phyloP scores from a whole-genome alignment of 2,113 vertebrate genomes.

The Chamaea fasciata region DNA sequence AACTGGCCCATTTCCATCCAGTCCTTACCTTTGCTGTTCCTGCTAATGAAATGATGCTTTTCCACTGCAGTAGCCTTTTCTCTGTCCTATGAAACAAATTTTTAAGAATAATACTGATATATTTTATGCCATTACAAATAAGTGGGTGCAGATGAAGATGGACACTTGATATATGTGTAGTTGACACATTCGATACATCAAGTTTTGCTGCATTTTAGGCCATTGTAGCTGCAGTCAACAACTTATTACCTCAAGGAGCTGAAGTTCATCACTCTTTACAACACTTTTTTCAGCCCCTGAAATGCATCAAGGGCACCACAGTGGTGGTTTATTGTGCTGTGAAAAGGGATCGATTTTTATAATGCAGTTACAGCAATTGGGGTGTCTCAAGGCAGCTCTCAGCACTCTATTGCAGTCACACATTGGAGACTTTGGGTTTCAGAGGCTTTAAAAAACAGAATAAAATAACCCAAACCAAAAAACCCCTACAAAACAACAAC shows the following conservation, averaged over 20 bases:
- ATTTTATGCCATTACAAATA: background rate
- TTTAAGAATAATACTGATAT: background rate
- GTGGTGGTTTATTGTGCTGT: background rate
- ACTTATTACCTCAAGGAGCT: background rate
- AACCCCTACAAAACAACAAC: background rate
- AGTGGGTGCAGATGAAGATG: background rate
- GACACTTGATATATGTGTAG: background rate
- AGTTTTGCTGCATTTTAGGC: background rate
- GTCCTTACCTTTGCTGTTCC: background rate
- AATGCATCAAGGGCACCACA: background rate
- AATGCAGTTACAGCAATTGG: background rate
- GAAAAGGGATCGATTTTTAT: slow-evolving; percentile 27
- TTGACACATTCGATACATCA: background rate
- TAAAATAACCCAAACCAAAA: background rate
- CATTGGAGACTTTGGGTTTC: background rate
- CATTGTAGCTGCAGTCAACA: background rate
- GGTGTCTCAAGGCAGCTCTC: slow-evolving; percentile 37
- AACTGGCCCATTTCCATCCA: background rate
- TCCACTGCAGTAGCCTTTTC: background rate
- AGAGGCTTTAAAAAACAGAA: background rate
- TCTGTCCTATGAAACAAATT: background rate
- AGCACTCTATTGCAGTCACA: background rate
- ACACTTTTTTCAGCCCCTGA: background rate
- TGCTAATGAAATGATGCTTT: background rate
- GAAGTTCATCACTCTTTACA: background rate